Evolutionary conservation across 1,140 invertebrate species (phyloP), one percentile per base, ranked within the genome.

Genomic region (Calephelis virginiensis): DNA sequence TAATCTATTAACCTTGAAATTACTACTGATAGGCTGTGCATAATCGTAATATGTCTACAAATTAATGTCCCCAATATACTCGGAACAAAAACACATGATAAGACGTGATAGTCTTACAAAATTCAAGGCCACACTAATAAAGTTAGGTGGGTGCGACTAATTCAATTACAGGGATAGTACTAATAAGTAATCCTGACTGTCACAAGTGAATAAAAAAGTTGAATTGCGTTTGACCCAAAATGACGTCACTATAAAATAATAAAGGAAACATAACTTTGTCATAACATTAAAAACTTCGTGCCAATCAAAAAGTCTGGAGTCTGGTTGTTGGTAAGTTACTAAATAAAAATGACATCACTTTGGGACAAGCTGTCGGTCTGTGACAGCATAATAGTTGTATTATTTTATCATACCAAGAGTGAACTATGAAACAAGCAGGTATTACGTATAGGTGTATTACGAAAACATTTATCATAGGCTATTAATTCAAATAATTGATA

Each of bases 81-180:
- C 53, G 11, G 17, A 56, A 56, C 17, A 56, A 56, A 56, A 56
- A 53, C 17, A 56, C 10, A 12, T 28, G 53, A 56, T 56, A 56
- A 56, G 53, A 56, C 11, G 28, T 37, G 14, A 56, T 37, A 28
- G 37, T 56, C 53, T 56, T 28, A 56, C 28, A 37, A 56, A 47
- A 56, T 8, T 65, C 48, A 62, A 69, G 68, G 63, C 61, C 49
- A 65, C 38, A 62, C 46, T 40, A 63, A 64, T 64, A 64, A 69
- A 45, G 56, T 53, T 50, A 50, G 64, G 37, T 62, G 13, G 61
- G 38, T 65, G 53, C 53, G 61, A 68, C 66, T 71, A 76, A 61
- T 28, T 56, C 14, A 37, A 56, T 56, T 56, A 56, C 17, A 28
- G 11, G 3, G 28, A 56, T 56, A 11, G 10, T 12, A 56, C 17